Base-by-base conservation (phyloP, 2,113 vertebrate species). In the Edolisoma coerulescens region DNA sequence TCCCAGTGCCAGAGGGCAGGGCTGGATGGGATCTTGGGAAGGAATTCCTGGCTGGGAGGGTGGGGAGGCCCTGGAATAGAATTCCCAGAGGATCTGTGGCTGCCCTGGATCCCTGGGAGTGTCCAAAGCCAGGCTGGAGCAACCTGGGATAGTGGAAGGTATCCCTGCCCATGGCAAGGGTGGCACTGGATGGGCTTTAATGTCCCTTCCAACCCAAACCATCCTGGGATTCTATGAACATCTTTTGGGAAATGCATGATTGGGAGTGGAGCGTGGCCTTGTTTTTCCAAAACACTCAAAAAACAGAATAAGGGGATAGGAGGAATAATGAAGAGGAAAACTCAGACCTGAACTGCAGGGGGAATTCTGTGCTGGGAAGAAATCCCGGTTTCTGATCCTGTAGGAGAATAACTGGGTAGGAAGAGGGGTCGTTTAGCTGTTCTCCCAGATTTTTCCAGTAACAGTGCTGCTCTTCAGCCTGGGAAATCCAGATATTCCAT, bases 71-170 rank as follows among this genome's bases (percentile, higher is more conserved):
- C 54, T 87, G 45, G 33, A 3, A 2, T n/a, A 10, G n/a, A 2
- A 39, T 47, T 47, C 0, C 56, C 74, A 79, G 84, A 70, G 84
- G 1, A 68, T 45, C 44, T 77, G 73, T 13, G 84, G 61, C 71
- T 76, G 83, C 5, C n/a, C 39, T 78, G 84, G 7, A 78, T 69
- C 84, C 64, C 33, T 87, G 83, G n/a, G 0, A 20, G 6, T 70
- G 65, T 1, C 74, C 49, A 7, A 67, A 33, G 22, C 6, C 37
- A 52, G 44, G 44, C 9, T 15, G 67, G 68, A 52, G 6, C 45
- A 44, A 0, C 15, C 78, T 75, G 61, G 70, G 39, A 39, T 0
- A 3, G 4, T 47, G 47, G 47, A 0, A 76, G 14, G 4, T 10
- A 45, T 18, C 24, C 45, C 33, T 75, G 69, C 19, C 39, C 45